Evolutionary conservation across 1,140 invertebrate genomes (phyloP), one percentile per base, ranked within the genome.

Genomic region (Phenacoccus solenopsis): DNA sequence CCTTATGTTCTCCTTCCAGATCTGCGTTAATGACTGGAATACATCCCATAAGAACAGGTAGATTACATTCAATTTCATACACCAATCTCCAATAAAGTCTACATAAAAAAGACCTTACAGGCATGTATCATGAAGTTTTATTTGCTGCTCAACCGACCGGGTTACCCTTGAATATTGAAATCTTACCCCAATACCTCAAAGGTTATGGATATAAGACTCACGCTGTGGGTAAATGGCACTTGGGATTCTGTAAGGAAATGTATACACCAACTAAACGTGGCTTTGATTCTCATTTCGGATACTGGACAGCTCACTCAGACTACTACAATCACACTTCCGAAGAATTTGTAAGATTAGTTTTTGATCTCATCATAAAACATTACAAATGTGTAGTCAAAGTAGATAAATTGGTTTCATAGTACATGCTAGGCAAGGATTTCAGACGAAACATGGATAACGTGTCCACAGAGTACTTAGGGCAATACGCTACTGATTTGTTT

Each of bases 201-300:
- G 81, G 86, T 27, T 71, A 89, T 75, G 79, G 86, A 75, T 90
- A 89, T 76, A 77, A 77, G 1, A 88, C 86, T 0, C 83, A 85
- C 76, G 78, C 87, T n/a, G 80, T 89, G 35, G 88, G 88, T 27
- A 90, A 90, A 79, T 89, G 87, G 87, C 85, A 88, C 72, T 76
- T 87, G 27, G 91, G 91, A 1, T 87, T 83, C 71, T 84, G 82
- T 70, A 81, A 82, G 21, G 83, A 81, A 21, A 84, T 86, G 71
- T 91, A 88, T 74, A 87, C 90, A 5, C 92, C 93, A 1, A 88
- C 85, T 0, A 82, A 79, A 22, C 82, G 91, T 16, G 92, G 92
- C 16, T 95, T 94, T 76, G 88, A 93, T 72, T 83, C 85, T 9
- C 89, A 92, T 77, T 91, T 86, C 77, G 92, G 92, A 12, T 93